Percentiles rank a stretch among this genome's conserved stretches.
phyloP scores from a whole-genome alignment of 2,888 invertebrate genomes.

The Lithodes maja region DNA sequence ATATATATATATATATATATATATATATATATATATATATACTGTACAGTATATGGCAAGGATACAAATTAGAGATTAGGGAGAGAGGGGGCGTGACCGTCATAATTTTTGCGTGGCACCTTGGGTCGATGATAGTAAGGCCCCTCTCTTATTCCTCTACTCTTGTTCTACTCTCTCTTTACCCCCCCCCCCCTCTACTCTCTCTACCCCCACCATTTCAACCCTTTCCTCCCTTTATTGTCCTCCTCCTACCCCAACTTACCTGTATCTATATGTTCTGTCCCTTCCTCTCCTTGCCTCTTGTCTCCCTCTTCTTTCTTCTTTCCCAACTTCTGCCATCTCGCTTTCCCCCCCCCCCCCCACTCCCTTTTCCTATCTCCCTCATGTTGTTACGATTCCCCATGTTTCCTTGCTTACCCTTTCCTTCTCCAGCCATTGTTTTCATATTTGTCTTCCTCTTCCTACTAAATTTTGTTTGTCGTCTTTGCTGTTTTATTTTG shows the following conservation, averaged over 20 bases:
- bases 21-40: no score
- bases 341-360: not conserved
- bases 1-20: no score
- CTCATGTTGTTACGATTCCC: not conserved
- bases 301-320: not conserved
- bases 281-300: not conserved
- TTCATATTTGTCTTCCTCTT: not conserved
- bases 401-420: not conserved
- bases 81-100: conserved; percentile 28
- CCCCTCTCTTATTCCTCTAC: not conserved
- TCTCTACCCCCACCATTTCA: not conserved
- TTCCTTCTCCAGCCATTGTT: not conserved
- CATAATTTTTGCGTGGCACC: not conserved
- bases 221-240: not conserved
- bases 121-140: not conserved
- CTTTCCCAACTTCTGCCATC: not conserved
- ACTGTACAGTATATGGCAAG: no score
- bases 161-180: not conserved
- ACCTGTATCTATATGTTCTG: not conserved
- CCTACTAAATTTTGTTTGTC: not conserved
- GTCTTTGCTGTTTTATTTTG: not conserved
- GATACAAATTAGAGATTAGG: not conserved
- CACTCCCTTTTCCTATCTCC: not conserved
- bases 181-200: not conserved
- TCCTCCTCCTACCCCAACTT: not conserved